Evolutionary conservation across 2,113 vertebrate species (phyloP), one percentile per base, ranked within the genome.

Genomic region (Lophura nycthemera): DNA sequence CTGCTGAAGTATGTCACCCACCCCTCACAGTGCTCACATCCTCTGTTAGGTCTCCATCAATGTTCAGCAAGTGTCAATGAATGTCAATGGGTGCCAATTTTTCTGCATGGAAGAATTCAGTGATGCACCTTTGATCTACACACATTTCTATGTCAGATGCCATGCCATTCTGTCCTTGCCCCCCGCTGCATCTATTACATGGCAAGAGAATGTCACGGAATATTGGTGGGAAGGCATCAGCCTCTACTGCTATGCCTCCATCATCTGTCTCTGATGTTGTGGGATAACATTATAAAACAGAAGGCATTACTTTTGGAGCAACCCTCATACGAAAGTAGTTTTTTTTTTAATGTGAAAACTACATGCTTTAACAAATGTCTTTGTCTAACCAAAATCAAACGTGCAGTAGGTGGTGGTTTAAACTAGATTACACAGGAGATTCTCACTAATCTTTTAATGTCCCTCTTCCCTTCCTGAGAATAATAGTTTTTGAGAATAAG

Each of bases 391-490:
- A 16, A 57, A 86, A 89, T 94, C 78, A 87, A 81, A 69, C 85
- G 88, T 91, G 91, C 80, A 54, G 94, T 93, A 92, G 93, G 92
- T 94, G 92, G 92, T 96, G 74, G 83, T 92, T 96, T 94, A 95
- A 96, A 96, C 88, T 95, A 89, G 94, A 95, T 97, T 95, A 95
- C 94, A 88, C 83, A 71, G 92, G 95, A 93, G 94, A 95, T 83
- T 94, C 93, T 67, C 86, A 67, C 90, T 96, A 95, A 96, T 96
- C 95, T 96, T 92, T 95, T 94, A 91, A 96, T 95, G 93, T 93
- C 72, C 86, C 72, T 89, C 69, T 94, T 95, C 63, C 79, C 52
- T 94, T 89, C 83, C 93, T 47, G 71, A 95, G 93, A 96, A 94
- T 93, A 95, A 91, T 85, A 71, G 80, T 72, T 96, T 95, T 89